These are phyloP conservation scores for Syrphus vitripennis DNA, from an alignment of 2,888 invertebrate genomes.

Conservation along the genomic window DNA sequence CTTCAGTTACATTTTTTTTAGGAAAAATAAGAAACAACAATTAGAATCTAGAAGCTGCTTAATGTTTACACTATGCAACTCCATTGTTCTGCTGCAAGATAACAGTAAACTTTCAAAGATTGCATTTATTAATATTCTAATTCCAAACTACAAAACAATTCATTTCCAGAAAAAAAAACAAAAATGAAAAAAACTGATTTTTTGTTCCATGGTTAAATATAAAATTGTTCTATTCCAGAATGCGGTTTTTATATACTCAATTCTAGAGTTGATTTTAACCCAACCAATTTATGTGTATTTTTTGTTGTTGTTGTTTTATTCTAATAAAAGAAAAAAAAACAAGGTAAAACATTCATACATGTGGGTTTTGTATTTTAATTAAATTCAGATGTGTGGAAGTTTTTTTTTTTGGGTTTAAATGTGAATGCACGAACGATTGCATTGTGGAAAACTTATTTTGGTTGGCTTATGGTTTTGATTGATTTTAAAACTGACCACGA, in stretches of 20 bases:
- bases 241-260: neutral
- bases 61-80: too few species aligned
- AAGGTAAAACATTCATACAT: neutral
- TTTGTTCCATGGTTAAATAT: neutral
- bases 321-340: neutral
- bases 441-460: neutral
- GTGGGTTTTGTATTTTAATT: neutral
- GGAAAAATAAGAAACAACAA: too few species aligned
- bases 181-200: too few species aligned
- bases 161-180: too few species aligned
- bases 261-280: neutral
- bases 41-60: too few species aligned
- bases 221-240: neutral
- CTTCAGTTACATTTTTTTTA: too few species aligned
- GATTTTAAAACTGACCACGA: neutral
- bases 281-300: neutral
- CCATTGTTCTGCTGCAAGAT: too few species aligned
- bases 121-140: too few species aligned
- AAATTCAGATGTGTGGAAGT: neutral
- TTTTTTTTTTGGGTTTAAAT: neutral
- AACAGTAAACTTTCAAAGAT: too few species aligned
- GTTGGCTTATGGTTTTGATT: slow-evolving; percentile 23
- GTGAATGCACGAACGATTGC: neutral
- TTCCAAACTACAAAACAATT: too few species aligned
- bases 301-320: neutral